Base-by-base conservation (phyloP, 2,113 vertebrate genomes). In the Helogale parvula region DNA sequence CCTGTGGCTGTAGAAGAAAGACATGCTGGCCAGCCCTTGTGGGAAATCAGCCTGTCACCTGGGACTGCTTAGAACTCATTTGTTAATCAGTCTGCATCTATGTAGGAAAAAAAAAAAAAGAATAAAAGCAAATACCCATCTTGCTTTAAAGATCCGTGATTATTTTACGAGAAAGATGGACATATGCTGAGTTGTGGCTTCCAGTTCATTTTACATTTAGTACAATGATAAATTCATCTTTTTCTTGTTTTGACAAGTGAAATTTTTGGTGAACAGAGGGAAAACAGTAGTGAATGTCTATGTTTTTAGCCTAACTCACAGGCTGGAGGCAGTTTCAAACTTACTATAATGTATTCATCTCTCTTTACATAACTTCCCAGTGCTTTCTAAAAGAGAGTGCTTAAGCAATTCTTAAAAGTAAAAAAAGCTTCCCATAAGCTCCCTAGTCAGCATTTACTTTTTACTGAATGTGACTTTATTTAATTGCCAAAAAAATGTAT, bases 191-290 rank as follows among this genome's bases (percentile, higher is more conserved):
- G 47, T 66, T 77, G 7, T 33, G 38, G 52, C 76, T 91, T 93
- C 81, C 66, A 85, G 41, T 79, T 97, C 63, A 85, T 79, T 97
- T 96, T 85, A 92, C 74, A 96, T 90, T 97, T 82, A 94, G 29
- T 88, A 68, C n/a, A 92, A 29, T 84, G 68, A 94, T 96, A 94
- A 97, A 96, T 63, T 82, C 92, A 35, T 85, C 45, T 81, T 45
- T 82, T 77, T 92, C 72, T 88, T 96, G 84, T 96, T 95, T 92
- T 92, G 96, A 97, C 97, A 97, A 97, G 87, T 72, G 29, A 86
- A 96, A 96, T 96, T 96, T 91, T 83, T 88, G 29, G 82, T 92
- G 87, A 95, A 60, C 87, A 94, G 79, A 96, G 84, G 71, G 76
- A 96, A 95, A 95, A 86, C 21, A 45, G 79, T 66, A 86, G 54